Percentiles rank a stretch among this genome's conserved stretches.
phyloP scores from a whole-genome alignment of 2,797 vertebrate genomes.

The Phataginus tetradactyla region DNA sequence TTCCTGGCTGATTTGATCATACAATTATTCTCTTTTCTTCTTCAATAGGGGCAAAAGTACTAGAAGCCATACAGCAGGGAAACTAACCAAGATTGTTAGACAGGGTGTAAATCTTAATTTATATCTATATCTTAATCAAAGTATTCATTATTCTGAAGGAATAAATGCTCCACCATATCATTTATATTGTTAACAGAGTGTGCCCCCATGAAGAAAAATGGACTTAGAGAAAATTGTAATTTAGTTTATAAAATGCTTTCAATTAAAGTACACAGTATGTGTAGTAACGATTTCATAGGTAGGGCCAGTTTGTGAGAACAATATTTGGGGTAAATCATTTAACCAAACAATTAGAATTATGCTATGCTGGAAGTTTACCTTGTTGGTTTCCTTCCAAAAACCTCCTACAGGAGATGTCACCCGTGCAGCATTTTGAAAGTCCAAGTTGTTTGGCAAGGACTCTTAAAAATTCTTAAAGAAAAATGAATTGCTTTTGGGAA shows the following conservation, averaged over 20 bases:
- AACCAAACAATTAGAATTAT: not conserved
- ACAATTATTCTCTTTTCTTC: not conserved
- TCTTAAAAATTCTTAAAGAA: not conserved
- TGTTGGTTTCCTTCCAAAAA: not conserved
- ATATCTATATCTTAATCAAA: not conserved
- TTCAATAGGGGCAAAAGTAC: not conserved
- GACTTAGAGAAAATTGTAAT: not conserved
- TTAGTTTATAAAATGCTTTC: conserved; percentile 9
- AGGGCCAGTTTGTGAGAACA: not conserved
- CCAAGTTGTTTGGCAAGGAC: not conserved
- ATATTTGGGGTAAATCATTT: not conserved
- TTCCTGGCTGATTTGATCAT: not conserved
- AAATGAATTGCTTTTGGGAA: not conserved
- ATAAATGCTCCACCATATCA: not conserved
- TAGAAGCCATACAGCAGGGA: not conserved
- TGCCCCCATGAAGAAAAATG: not conserved
- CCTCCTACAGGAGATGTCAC: not conserved
- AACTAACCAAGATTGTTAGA: not conserved
- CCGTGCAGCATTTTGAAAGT: not conserved
- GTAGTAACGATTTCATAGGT: not conserved
- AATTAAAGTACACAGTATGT: not conserved
- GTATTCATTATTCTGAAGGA: not conserved
- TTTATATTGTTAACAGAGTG: not conserved
- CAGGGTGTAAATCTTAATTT: not conserved
- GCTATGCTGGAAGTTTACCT: not conserved